Conservation (phyloP, 2,113 vertebrate genomes). For the Ammodytes marinus region DNA sequence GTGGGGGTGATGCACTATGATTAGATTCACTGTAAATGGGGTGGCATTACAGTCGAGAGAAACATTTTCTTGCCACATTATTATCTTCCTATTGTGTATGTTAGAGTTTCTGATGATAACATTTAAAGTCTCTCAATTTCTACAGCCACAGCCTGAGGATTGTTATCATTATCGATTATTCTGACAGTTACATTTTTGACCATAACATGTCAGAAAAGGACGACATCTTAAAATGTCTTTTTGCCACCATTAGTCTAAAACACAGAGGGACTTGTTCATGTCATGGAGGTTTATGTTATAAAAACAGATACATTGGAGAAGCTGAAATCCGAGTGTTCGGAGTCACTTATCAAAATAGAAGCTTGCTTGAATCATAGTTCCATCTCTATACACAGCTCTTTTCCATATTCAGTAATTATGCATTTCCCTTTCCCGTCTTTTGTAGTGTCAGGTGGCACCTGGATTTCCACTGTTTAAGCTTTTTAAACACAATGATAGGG, state of each 20-base stretch:
- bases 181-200: not conserved
- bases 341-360: not conserved
- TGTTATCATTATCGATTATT: not conserved
- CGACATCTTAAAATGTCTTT: not conserved
- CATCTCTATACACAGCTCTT: not conserved
- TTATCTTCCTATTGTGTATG: not conserved
- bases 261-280: not conserved
- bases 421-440: not conserved
- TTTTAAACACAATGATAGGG: not conserved
- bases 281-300: not conserved
- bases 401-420: not conserved
- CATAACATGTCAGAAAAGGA: not conserved
- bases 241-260: not conserved
- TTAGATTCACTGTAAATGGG: not conserved
- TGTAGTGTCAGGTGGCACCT: not conserved
- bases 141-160: not conserved
- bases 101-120: not conserved
- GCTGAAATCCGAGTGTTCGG: not conserved
- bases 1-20: not conserved
- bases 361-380: not conserved
- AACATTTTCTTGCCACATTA: not conserved
- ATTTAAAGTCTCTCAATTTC: not conserved
- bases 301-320: not conserved
- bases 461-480: not conserved
- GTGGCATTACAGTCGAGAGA: too few species aligned